Evolutionary conservation across 2,113 vertebrate species (phyloP).

Genomic region (rat (Rattus norvegicus)): GRCr8 NC_086026.1:70840501-70841000

Average conservation of each 20-base stretch:
- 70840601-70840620: neutral
- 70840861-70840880: neutral
- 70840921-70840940: neutral
- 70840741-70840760: too few species aligned
- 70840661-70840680: neutral
- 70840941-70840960: neutral
- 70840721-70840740: neutral
- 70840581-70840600: constrained; percentile 68
- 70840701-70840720: rapidly evolving
- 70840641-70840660: neutral
- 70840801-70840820: neutral
- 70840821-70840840: neutral
- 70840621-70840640: neutral
- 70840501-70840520: neutral
- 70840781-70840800: neutral
- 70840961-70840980: neutral
- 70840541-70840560: constrained; percentile 55
- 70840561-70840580: constrained; percentile 69
- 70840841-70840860: neutral
- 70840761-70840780: neutral
- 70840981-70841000: neutral
- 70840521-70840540: constrained; percentile 46
- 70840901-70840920: neutral
- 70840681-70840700: neutral
- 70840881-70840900: neutral